These are phyloP conservation scores for Labeo calbasu DNA, from an alignment of 2,797 vertebrate genomes.

Conservation along the genomic window DNA sequence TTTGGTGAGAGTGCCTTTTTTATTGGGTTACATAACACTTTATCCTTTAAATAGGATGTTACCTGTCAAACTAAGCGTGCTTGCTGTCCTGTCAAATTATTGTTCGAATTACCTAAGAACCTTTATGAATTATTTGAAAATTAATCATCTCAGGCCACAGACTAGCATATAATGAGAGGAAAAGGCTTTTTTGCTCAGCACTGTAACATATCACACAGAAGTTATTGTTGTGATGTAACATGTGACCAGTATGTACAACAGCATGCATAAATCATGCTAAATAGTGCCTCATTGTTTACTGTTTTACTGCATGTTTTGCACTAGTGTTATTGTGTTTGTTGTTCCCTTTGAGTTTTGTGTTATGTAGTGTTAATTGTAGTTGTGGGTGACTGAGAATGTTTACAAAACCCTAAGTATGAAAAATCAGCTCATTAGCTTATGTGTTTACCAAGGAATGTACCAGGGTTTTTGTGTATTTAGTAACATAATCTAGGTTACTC, in stretches of 20 bases:
- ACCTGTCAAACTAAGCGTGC: constrained; percentile 2
- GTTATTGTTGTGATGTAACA: neutral
- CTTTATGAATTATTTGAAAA: neutral
- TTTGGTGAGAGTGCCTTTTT: constrained; percentile 84
- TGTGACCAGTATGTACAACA: neutral
- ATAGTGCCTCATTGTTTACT: neutral
- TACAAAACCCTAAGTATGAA: neutral
- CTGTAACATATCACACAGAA: neutral
- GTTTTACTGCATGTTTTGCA: neutral
- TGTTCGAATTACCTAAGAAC: neutral
- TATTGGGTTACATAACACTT: neutral
- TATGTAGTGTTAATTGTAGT: constrained; percentile 12
- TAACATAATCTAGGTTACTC: no score
- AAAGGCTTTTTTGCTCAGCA: neutral
- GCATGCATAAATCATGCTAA: constrained; percentile 12
- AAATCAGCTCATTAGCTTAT: neutral
- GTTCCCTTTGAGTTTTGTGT: neutral
- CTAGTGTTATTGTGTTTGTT: neutral
- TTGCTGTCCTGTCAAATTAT: constrained; percentile 6
- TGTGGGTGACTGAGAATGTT: neutral
- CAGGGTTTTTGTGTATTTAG: no score
- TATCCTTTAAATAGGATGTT: neutral
- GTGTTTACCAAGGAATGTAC: neutral
- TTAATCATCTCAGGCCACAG: neutral
- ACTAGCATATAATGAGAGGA: neutral